Evolutionary conservation across 1,140 invertebrate species (phyloP), one percentile per base, ranked within the genome.

Genomic region (Apis cerana): DNA sequence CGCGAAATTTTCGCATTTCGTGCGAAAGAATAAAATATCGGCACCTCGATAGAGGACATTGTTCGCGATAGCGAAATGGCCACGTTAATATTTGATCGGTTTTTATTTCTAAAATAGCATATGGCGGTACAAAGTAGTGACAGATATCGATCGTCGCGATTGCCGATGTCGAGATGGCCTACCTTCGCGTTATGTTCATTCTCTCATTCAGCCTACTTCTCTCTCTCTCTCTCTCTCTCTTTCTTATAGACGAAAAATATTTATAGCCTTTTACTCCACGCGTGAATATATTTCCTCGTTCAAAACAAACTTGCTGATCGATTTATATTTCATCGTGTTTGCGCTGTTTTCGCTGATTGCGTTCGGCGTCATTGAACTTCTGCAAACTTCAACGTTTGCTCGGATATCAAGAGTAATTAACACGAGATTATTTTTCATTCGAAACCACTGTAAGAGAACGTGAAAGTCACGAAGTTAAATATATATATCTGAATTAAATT

Each of bases 121-220:
- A 23, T 19, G 50, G 58, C 62, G 27, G 12, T 58, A 50, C 50
- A 48, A 48, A 33, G 48, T 67, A 84, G 33, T 61, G 68, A 85
- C 75, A 59, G 69, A 68, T 62, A 87, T 88, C 59, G 86, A 88
- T 85, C 86, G 62, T 19, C 5, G n/a, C 2, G 13, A 76, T 78
- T 27, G 15, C 64, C 50, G 79, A 87, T 75, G 58, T 17, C 43
- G 43, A 54, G 58, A 74, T 56, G 69, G 75, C 62, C 76, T 82
- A 85, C 77, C 79, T 82, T 58, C 48, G 52, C 59, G 67, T 65
- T 80, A 78, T 80, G 74, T 80, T 88, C 79, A 48, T 88, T 74
- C 65, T 62, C 65, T 65, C 65, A 59, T 43, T 43, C 80, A 88
- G 67, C 83, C 83, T 88, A 88, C 83, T 87, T 88, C 80, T 79